Percentiles rank a stretch among this genome's conserved stretches.
Evolutionary conservation across 2,888 invertebrate species (phyloP).

Genomic region (Tetrapedia diversipes): DNA sequence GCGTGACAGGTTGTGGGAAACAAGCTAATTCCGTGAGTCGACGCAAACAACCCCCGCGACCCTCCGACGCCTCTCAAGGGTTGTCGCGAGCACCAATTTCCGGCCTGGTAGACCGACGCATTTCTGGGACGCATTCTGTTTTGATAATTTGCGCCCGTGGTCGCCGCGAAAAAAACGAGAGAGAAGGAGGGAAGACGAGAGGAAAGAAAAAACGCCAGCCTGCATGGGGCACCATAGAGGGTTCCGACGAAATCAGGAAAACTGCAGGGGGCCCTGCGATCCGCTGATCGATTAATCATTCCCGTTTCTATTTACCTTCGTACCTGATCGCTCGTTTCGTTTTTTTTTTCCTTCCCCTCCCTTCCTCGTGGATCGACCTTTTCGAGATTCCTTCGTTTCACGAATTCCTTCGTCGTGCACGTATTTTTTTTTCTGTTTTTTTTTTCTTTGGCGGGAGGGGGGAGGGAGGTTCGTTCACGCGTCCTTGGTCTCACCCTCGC

Average conservation of each 20-base stretch:
- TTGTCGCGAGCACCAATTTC: slow-evolving; percentile 67
- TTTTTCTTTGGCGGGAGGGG: slow-evolving; percentile 70
- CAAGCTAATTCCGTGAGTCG: slow-evolving; percentile 55
- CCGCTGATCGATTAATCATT: slow-evolving; percentile 80
- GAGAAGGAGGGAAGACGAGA: too few species aligned
- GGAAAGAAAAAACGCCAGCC: slow-evolving; percentile 5
- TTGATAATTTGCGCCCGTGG: slow-evolving; percentile 66
- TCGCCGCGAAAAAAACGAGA: slow-evolving; percentile 28
- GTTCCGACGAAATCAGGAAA: slow-evolving; percentile 54
- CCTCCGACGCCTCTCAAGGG: slow-evolving; percentile 61
- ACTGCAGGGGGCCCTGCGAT: slow-evolving; percentile 62
- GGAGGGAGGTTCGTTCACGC: too few species aligned
- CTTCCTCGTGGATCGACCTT: slow-evolving; percentile 22
- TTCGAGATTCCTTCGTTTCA: slow-evolving; percentile 58
- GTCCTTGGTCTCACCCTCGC: slow-evolving; percentile 55
- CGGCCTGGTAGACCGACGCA: slow-evolving; percentile 42
- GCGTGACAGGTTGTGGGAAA: slow-evolving; percentile 72
- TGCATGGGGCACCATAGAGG: slow-evolving; percentile 36
- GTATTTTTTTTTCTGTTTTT: slow-evolving; percentile 28
- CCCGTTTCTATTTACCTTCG: slow-evolving; percentile 72
- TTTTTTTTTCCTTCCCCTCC: slow-evolving; percentile 48
- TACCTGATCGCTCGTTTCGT: slow-evolving; percentile 64
- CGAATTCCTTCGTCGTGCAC: slow-evolving; percentile 52
- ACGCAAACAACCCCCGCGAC: slow-evolving; percentile 36
- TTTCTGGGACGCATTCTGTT: slow-evolving; percentile 60